Conservation (phyloP, 2,888 invertebrate species). For the Synanthedon vespiformis region DNA sequence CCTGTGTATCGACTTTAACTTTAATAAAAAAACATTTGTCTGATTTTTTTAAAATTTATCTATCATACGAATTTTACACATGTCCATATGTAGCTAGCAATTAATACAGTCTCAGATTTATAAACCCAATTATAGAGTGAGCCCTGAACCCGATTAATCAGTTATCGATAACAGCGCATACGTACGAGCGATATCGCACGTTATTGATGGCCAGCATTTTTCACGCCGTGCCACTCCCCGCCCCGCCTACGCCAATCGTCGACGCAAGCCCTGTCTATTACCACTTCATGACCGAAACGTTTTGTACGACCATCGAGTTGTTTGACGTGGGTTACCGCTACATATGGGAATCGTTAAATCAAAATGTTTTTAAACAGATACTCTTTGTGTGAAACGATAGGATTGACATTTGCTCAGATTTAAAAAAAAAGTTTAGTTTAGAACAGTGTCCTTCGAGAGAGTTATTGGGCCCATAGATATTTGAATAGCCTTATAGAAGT, state of each 20-base stretch:
- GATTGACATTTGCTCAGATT: neutral
- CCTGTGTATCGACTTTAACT: too few relatives aligned
- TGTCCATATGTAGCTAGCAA: slow-evolving; percentile 4
- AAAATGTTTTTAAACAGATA: neutral
- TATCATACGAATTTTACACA: too few relatives aligned
- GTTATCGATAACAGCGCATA: slow-evolving; percentile 21
- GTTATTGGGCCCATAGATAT: too few relatives aligned
- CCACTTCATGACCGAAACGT: slow-evolving; percentile 10
- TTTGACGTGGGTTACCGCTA: slow-evolving; percentile 10
- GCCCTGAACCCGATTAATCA: slow-evolving; percentile 21
- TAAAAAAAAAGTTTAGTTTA: too few relatives aligned
- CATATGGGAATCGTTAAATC: neutral
- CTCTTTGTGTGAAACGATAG: neutral
- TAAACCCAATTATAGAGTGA: slow-evolving; percentile 1
- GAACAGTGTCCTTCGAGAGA: too few relatives aligned
- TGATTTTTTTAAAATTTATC: too few relatives aligned
- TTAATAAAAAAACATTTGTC: too few relatives aligned
- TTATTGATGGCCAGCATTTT: slow-evolving; percentile 52
- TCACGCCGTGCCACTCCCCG: slow-evolving; percentile 25
- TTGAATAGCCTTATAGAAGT: too few relatives aligned
- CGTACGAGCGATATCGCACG: slow-evolving; percentile 24
- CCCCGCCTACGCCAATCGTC: slow-evolving; percentile 11
- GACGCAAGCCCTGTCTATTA: slow-evolving; percentile 20
- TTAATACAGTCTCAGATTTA: slow-evolving; percentile 1
- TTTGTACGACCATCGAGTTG: slow-evolving; percentile 14